Conservation (phyloP, 2,797 vertebrate species). For the Numenius phaeopus region DNA sequence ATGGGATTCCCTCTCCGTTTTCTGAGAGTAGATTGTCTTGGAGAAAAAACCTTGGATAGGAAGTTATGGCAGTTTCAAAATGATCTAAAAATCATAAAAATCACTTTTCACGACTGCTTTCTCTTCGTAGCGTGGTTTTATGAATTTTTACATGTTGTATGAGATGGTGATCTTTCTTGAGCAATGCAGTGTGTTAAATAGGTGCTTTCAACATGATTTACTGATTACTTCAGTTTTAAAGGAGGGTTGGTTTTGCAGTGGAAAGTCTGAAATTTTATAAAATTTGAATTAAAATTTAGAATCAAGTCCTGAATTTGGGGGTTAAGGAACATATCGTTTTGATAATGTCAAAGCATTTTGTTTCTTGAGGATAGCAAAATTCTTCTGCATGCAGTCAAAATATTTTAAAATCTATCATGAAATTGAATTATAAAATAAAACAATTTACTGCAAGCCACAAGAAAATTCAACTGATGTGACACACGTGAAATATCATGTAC, state of each 20-base stretch:
- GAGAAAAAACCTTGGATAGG: background rate
- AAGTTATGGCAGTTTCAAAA: background rate
- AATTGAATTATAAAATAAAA: background rate
- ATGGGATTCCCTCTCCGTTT: background rate
- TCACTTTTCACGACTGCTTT: background rate
- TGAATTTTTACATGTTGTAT: background rate
- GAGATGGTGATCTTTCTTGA: background rate
- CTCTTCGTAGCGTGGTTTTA: background rate
- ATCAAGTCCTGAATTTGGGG: background rate
- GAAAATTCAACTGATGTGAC: fast-evolving
- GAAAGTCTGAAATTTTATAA: background rate
- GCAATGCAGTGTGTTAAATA: background rate
- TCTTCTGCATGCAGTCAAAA: background rate
- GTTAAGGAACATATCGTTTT: fast-evolving
- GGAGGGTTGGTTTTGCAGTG: background rate
- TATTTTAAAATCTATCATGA: background rate
- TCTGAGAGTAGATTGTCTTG: background rate
- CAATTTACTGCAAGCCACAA: background rate
- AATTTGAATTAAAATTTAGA: background rate
- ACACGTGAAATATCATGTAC: fast-evolving
- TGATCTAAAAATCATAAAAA: background rate
- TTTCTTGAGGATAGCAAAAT: background rate
- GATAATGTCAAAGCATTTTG: background rate
- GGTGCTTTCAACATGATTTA: background rate
- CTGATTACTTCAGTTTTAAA: background rate